Conservation (phyloP, 1,140 invertebrate genomes). For the Cotesia glomerata region DNA sequence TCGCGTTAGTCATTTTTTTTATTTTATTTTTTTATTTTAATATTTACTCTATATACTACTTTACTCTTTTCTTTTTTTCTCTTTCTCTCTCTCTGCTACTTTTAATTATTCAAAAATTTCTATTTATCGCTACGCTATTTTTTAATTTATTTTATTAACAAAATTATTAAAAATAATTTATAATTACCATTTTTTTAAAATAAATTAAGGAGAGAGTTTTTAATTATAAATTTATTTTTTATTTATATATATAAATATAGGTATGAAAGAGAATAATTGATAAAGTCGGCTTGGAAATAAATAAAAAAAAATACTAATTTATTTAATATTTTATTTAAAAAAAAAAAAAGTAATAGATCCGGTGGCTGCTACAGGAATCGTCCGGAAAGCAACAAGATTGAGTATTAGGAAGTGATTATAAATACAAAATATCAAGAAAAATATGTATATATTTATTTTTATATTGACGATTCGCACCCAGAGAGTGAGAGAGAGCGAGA, state of each 20-base stretch:
- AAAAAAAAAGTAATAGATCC: conserved; percentile 53
- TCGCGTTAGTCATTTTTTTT: conserved; percentile 25
- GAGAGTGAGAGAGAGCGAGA: not conserved
- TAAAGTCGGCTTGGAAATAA: conserved; percentile 2
- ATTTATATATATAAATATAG: not conserved
- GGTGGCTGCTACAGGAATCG: conserved; percentile 61
- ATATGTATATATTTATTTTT: not conserved
- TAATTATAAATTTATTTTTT: conserved; percentile 14
- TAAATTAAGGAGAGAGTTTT: conserved; percentile 27
- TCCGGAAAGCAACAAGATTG: conserved; percentile 59
- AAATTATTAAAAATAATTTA: too few relatives aligned
- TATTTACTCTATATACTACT: too few relatives aligned
- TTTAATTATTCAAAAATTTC: conserved; percentile 24
- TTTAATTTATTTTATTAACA: not conserved
- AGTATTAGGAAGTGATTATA: conserved; percentile 45
- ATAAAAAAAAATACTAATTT: not conserved
- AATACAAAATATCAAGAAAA: conserved; percentile 10
- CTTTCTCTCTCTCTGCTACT: conserved; percentile 38
- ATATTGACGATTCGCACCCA: conserved; percentile 7
- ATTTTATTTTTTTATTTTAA: not conserved
- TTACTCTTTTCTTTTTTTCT: conserved; percentile 40
- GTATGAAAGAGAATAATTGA: conserved; percentile 29
- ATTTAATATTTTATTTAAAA: not conserved
- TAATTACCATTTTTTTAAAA: too few relatives aligned
- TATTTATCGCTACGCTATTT: conserved; percentile 34